phyloP scores from a whole-genome alignment of 2,113 vertebrate species.

The Eretmochelys imbricata region DNA sequence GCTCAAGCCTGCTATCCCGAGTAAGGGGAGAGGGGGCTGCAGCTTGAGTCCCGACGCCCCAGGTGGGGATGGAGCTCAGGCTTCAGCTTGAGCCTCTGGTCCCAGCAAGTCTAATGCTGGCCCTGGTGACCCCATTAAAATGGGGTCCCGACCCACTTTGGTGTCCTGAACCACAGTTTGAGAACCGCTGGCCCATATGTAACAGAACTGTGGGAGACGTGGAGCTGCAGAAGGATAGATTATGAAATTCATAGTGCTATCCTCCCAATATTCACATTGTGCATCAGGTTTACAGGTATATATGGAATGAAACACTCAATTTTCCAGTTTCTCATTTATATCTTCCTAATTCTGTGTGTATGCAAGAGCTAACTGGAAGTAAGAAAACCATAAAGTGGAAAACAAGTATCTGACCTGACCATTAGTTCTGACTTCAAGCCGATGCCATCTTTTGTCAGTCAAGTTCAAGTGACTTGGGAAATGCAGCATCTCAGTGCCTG shows the following conservation, averaged over 20 bases:
- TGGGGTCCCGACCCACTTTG: no score
- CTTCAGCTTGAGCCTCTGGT: no score
- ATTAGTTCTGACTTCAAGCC: slow-evolving; percentile 87
- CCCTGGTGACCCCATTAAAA: no score
- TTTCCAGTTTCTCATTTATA: not conserved
- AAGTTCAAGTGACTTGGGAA: slow-evolving; percentile 88
- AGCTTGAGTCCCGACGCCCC: no score
- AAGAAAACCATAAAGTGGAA: not conserved
- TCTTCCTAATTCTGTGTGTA: not conserved
- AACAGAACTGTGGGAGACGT: not conserved
- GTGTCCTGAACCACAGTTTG: no score
- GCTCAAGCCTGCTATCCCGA: no score
- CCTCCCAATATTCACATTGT: not conserved
- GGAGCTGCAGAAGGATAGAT: not conserved
- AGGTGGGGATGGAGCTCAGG: no score
- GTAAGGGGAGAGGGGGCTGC: no score
- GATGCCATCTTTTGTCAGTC: slow-evolving; percentile 91
- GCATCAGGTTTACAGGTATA: not conserved
- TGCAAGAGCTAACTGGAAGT: not conserved
- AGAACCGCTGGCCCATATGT: not conserved
- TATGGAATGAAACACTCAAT: not conserved
- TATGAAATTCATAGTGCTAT: not conserved
- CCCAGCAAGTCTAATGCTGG: no score
- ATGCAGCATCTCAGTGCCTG: slow-evolving; percentile 84
- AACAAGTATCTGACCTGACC: slow-evolving; percentile 81